These are phyloP conservation scores for Dipodomys ordii DNA, from an alignment of 2,113 vertebrate species.

Conservation along the genomic window DNA sequence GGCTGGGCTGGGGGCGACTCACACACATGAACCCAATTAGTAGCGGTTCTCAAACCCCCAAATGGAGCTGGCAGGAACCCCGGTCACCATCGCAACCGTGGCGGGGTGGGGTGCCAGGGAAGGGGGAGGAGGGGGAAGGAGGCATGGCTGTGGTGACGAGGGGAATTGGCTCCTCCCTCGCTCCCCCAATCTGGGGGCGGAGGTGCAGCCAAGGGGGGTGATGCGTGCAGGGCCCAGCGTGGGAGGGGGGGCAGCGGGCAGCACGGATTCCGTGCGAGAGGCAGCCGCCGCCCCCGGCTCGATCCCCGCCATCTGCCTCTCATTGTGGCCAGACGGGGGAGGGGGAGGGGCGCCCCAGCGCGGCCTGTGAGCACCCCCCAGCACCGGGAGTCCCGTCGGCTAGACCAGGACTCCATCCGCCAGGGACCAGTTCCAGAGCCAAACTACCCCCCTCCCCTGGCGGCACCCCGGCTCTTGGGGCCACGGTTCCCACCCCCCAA, in stretches of 20 bases:
- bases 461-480: background rate
- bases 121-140: background rate
- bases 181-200: slow-evolving; percentile 46
- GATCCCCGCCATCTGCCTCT: slow-evolving; percentile 76
- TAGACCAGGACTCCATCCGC: background rate
- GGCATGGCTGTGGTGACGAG: slow-evolving; percentile 57
- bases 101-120: slow-evolving; percentile 24
- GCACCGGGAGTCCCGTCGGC: background rate
- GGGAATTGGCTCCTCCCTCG: slow-evolving; percentile 65
- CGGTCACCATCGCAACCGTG: slow-evolving; percentile 83
- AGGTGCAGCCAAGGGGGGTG: slow-evolving; percentile 39
- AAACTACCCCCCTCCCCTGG: background rate
- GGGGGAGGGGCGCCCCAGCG: slow-evolving; percentile 56
- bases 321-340: slow-evolving; percentile 64
- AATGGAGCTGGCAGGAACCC: slow-evolving; percentile 81
- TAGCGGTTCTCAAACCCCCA: slow-evolving; percentile 83
- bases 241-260: slow-evolving; percentile 51
- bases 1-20: slow-evolving; percentile 77
- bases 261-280: slow-evolving; percentile 77
- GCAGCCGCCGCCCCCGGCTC: slow-evolving; percentile 82
- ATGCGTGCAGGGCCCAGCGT: slow-evolving; percentile 42
- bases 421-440: background rate
- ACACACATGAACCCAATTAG: slow-evolving; percentile 87
- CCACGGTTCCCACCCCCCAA: slow-evolving; percentile 36
- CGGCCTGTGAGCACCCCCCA: slow-evolving; percentile 42